Conservation (phyloP, 2,888 invertebrate genomes). For the Phyllotreta cruciferae region DNA sequence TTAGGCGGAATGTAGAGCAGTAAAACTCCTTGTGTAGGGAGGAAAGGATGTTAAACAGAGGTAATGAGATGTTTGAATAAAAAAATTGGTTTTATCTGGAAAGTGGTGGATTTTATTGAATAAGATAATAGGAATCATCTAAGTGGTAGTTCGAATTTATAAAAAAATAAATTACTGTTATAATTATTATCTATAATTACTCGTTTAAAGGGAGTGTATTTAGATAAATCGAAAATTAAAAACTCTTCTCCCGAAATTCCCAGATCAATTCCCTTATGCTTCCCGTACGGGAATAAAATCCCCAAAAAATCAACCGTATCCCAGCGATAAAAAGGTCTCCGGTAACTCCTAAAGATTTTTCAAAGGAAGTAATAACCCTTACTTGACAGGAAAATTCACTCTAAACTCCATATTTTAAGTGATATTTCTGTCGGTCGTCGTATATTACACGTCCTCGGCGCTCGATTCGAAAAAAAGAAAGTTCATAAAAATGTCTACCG, state of each 20-base stretch:
- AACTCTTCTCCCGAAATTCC: background rate
- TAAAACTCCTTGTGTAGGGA: too few species aligned
- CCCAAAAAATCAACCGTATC: background rate
- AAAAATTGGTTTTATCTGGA: background rate
- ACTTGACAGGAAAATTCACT: constrained; percentile 13
- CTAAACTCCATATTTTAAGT: constrained; percentile 11
- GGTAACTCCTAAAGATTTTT: constrained; percentile 4
- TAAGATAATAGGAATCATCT: background rate
- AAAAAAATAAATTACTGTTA: too few species aligned
- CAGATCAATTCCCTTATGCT: too few species aligned
- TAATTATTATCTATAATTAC: too few species aligned
- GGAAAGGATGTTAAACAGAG: too few species aligned
- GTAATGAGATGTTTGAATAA: background rate
- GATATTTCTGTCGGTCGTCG: constrained; percentile 7
- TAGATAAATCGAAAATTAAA: background rate
- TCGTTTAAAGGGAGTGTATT: too few species aligned
- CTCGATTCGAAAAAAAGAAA: constrained; percentile 6
- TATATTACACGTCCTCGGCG: background rate
- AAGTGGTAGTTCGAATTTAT: too few species aligned
- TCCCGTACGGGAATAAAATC: background rate
- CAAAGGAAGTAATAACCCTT: constrained; percentile 11
- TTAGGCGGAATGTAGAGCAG: too few species aligned
- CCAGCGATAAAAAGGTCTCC: background rate
- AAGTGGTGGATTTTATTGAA: background rate
- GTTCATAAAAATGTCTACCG: constrained; percentile 3